Percentiles rank a stretch among this genome's conserved stretches.
Evolutionary conservation across 2,797 vertebrate species (phyloP).

Genomic region (Falco columbarius): DNA sequence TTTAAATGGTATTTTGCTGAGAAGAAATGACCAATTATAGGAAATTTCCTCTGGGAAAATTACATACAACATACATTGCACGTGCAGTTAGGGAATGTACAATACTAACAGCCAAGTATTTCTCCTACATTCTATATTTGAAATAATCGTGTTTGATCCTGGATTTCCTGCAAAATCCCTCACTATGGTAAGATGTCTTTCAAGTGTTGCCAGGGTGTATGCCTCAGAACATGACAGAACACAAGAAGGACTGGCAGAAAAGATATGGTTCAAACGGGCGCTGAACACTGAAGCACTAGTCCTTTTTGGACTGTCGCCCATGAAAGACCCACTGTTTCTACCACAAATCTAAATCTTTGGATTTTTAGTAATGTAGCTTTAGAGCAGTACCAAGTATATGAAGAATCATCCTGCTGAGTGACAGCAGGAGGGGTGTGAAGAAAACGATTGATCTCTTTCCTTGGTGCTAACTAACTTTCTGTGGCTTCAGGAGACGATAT

Average conservation of each 20-base stretch:
- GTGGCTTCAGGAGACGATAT: not conserved
- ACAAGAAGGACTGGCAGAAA: not conserved
- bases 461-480: not conserved
- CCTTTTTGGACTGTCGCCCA: not conserved
- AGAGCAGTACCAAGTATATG: not conserved
- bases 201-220: constrained; percentile 40
- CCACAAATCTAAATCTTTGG: not conserved
- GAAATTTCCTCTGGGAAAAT: constrained; percentile 18
- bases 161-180: constrained; percentile 36
- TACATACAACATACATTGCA: not conserved
- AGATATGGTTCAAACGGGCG: not conserved
- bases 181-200: not conserved
- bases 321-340: not conserved
- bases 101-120: not conserved
- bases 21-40: constrained; percentile 6
- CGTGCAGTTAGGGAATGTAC: not conserved
- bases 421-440: not conserved
- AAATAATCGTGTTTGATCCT: constrained; percentile 14
- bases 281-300: not conserved
- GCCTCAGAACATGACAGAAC: not conserved
- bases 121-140: constrained; percentile 28
- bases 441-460: not conserved
- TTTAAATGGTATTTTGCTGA: not conserved
- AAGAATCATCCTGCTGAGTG: not conserved
- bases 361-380: not conserved